Evolutionary conservation across 2,113 vertebrate species (phyloP), one percentile per base, ranked within the genome.

Genomic region (Xyliphius kryptos): DNA sequence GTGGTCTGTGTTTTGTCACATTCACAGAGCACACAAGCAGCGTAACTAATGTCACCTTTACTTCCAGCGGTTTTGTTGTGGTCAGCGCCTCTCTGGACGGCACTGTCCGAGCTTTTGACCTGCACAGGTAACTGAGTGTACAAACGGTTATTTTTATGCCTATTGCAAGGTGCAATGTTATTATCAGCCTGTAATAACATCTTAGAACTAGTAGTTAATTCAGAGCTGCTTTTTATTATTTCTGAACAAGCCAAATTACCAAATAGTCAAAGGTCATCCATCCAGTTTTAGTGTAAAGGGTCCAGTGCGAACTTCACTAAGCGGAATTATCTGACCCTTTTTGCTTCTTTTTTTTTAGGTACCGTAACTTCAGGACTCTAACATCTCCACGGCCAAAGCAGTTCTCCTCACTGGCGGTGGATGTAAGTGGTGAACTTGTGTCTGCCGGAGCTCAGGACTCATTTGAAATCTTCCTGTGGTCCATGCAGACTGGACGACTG

Each of bases 401-500:
- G 85, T 98, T 99, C 81, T 95, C 90, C 54, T 93, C 88, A 1
- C 83, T 99, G 37, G 92, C 92, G 0, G 89, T 95, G 61, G 95
- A 98, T 68, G 70, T 74, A 2, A 97, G 96, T 1, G 94, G 95
- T 0, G 96, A 99, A 75, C 85, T 99, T 36, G 87, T 99, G 61
- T 87, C 90, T 43, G 94, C 96, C 0, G 96, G 96, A 12, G 91
- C 96, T 14, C 93, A 92, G 82, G 96, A 98, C 63, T 92, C 92
- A 7, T 99, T 95, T 21, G 93, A 97, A 82, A 86, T 99, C 74
- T 97, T 95, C n/a, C 83, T 99, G 68, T 99, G 96, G 96, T 97
- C 95, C 21, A 90, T 99, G 92, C 94, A 97, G 88, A 99, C 91
- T 0, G 96, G 95, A 43, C 79, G 94, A 17, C 87, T 99, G 40